These are phyloP conservation scores for Marcusenius ussheri DNA, from an alignment of 2,113 vertebrate genomes.

Conservation along the genomic window DNA sequence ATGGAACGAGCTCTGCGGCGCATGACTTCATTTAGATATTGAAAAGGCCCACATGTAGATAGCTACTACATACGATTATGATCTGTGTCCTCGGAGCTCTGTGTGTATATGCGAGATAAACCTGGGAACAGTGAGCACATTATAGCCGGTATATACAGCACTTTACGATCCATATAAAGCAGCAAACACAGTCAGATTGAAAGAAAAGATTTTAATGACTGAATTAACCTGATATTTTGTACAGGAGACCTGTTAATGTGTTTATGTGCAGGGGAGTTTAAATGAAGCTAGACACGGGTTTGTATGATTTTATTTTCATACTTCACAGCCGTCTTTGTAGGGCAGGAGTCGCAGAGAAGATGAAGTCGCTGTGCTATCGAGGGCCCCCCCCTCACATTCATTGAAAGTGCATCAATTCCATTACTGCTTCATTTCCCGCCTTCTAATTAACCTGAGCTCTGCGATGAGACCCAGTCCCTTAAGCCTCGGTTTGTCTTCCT, in stretches of 20 bases:
- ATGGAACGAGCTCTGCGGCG: constrained; percentile 54
- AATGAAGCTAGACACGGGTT: neutral
- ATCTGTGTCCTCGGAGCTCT: neutral
- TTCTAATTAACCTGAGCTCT: constrained; percentile 67
- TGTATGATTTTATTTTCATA: neutral
- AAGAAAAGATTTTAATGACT: neutral
- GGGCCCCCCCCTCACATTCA: constrained; percentile 53
- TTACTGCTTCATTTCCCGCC: constrained; percentile 61
- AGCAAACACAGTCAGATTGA: neutral
- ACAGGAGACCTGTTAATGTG: neutral
- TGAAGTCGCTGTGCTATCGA: constrained; percentile 53
- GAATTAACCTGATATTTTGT: neutral
- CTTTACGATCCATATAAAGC: neutral
- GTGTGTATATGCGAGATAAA: neutral
- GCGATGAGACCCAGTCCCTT: constrained; percentile 60
- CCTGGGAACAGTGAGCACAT: neutral
- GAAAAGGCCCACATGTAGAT: neutral
- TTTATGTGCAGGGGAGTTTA: neutral
- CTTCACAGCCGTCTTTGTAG: constrained; percentile 25
- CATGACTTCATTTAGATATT: constrained; percentile 57
- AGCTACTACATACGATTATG: neutral
- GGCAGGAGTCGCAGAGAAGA: constrained; percentile 61
- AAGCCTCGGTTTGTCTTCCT: constrained; percentile 47
- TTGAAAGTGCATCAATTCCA: constrained; percentile 67
- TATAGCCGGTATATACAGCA: neutral